Conservation (phyloP, 2,113 vertebrate species). For the Mesocricetus auratus region DNA sequence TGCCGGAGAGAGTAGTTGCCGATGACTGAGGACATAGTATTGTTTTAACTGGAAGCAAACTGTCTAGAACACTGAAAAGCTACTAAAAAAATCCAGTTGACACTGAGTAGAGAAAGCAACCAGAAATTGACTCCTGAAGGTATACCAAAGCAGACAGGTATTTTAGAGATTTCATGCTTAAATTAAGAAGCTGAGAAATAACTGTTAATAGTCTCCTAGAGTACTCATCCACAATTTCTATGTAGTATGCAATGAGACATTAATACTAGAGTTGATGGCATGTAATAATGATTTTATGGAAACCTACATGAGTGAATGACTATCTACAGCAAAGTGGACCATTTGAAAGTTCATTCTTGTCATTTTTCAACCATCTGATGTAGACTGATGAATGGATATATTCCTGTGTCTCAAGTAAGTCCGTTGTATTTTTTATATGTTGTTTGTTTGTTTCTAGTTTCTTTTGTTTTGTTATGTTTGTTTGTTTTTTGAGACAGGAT, state of each 20-base stretch:
- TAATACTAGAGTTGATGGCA: not conserved
- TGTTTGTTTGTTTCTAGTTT: not conserved
- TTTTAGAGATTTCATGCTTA: not conserved
- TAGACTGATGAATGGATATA: not conserved
- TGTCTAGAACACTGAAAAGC: not conserved
- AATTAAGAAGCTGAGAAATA: not conserved
- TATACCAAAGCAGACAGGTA: not conserved
- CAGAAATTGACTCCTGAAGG: not conserved
- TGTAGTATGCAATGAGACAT: not conserved
- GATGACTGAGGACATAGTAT: not conserved
- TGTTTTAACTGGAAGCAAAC: not conserved
- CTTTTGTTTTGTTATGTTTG: not conserved
- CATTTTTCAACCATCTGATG: not conserved
- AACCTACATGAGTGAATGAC: not conserved
- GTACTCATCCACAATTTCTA: not conserved
- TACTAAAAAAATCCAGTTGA: not conserved
- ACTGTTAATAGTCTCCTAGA: not conserved
- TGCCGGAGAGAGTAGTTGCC: not conserved
- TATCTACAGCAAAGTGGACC: rapidly evolving
- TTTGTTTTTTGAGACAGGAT: not conserved
- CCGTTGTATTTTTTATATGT: not conserved
- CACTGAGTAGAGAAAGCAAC: not conserved
- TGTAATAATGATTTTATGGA: not conserved
- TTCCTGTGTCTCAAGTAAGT: not conserved
- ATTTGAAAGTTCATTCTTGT: not conserved